Evolutionary conservation across 2,797 vertebrate genomes (phyloP), one percentile per base, ranked within the genome.

Genomic region (Clarias platycephalus): DNA sequence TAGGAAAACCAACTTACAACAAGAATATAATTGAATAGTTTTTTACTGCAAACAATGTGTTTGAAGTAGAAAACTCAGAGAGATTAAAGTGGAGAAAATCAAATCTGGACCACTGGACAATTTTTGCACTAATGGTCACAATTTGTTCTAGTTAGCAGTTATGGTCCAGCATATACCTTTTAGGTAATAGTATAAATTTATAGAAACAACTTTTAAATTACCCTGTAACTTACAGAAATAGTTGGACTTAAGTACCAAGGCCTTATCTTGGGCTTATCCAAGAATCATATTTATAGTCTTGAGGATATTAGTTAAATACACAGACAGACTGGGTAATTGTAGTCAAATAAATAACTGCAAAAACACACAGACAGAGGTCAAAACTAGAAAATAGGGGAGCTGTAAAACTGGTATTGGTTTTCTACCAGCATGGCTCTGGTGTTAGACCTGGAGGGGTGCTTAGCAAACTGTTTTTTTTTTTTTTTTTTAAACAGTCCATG

Each of bases 251-350:
- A 16, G 15, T 26, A 8, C 44, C 44, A 74, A 55, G 6, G 44
- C n/a, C n/a, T 55, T 55, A 74, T 55, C 26, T 70, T 18, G 18
- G 34, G 37, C 34, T 24, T 40, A 70, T 70, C 0, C 18, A 40
- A 10, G 20, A 70, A 70, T 70, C 1, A 71, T 71, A 49, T 6
- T 74, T 74, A 58, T 1, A 76, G 49, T 76, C 15, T 37, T 58
- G 55, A 77, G 18, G 55, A 60, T 77, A 77, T 77, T 60, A 77
- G 9, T 40, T 78, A 37, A 78, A 62, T n/a, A 78, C 1, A 26
- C 24, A 44, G 76, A 58, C 12, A 60, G 31, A 62, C 75, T 7
- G 12, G 4, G 20, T 58, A 37, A 60, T 60, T 10, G 3, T 40
- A 40, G 2, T 62, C 20, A 62, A 78, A 62, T 60, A 12, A 40